Conservation (phyloP, 2,888 invertebrate genomes). For the Ischnura elegans region DNA sequence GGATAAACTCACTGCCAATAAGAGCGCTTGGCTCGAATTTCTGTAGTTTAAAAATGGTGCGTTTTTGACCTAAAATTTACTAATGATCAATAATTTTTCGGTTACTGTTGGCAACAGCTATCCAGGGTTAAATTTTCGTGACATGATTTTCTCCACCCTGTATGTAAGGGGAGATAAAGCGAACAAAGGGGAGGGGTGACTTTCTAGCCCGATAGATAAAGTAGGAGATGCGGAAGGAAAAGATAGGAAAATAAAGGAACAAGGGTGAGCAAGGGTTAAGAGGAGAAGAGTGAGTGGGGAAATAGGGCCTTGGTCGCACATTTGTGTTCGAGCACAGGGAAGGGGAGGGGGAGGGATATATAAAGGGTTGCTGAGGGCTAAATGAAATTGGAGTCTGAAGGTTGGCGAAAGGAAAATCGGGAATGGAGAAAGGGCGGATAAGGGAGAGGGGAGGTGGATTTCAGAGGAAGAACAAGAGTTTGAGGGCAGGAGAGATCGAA, state of each 20-base stretch:
- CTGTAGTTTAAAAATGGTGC: no score
- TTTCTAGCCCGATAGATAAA: no score
- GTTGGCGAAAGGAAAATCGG: background rate
- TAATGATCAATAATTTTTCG: no score
- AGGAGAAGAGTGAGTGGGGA: background rate
- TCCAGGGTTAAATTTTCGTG: no score
- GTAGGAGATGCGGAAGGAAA: background rate
- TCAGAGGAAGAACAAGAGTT: background rate
- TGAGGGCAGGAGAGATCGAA: background rate
- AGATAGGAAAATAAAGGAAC: background rate
- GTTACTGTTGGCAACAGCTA: no score
- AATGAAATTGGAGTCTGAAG: constrained; percentile 32
- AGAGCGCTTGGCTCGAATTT: no score
- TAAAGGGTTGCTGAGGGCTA: constrained; percentile 6
- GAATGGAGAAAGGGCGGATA: background rate
- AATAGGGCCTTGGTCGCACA: background rate
- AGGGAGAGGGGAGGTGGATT: background rate
- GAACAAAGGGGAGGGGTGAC: no score
- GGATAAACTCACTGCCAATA: no score
- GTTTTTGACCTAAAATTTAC: no score
- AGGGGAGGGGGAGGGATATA: background rate
- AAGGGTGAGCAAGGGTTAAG: background rate
- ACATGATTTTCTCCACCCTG: no score
- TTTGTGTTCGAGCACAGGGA: background rate
- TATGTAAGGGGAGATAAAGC: no score